Base-by-base conservation (phyloP, 2,888 invertebrate genomes). In the Napeogenes sylphis region DNA sequence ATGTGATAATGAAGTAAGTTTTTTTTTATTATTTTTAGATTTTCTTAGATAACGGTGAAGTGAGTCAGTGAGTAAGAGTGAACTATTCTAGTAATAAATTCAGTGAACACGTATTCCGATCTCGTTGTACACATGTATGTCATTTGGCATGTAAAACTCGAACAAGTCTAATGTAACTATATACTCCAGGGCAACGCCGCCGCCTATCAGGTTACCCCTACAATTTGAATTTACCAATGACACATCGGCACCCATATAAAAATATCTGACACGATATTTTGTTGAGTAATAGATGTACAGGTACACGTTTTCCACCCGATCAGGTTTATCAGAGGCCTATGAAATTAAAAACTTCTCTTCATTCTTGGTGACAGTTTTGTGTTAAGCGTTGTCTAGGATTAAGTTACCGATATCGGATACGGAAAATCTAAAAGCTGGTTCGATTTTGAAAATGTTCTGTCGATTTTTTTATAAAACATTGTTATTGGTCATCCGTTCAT, bases 211-310 rank as follows among this genome's bases (percentile, higher is more conserved):
- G 77, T 90, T 87, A 79, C 87, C 73, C 70, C 61, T 67, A 71
- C 73, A 83, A 75, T 81, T 83, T 73, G 74, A 80, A 78, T 82
- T 79, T 81, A 85, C 85, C 83, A 87, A 83, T 87, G 87, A 85
- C 88, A 87, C 80, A 80, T 61, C 79, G 72, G 77, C 75, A 79
- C 77, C 81, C 81, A 78, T 86, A 84, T 85, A 84, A 80, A 77
- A 80, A 85, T 85, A 82, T 83, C 82, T 71, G 80, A 80, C 81
- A 82, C 81, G 77, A 82, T 84, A 81, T 83, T 84, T 84, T 80
- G 79, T 83, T 74, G 78, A 74, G 77, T 83, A 83, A 85, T 86
- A 85, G 82, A 82, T 78, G 82, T 80, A 83, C 80, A 80, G 75
- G 77, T 80, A 83, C 80, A 80, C 75, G 76, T 80, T 81, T 81